phyloP scores from a whole-genome alignment of 2,113 vertebrate genomes.

The Loxodonta africana region DNA sequence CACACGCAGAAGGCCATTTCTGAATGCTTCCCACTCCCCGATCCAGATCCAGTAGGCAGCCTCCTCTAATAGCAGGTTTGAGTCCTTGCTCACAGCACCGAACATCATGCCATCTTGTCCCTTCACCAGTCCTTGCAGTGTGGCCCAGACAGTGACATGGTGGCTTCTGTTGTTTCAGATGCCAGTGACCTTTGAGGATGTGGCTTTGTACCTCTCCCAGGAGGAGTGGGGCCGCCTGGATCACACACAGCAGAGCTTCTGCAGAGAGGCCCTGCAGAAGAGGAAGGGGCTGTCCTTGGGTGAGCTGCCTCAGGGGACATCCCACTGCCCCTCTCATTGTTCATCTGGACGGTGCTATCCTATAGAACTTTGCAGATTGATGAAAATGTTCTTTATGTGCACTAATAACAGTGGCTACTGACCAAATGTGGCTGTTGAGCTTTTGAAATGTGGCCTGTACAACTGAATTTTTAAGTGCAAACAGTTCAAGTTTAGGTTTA shows the following conservation, averaged over 20 bases:
- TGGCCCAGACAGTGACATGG: background rate
- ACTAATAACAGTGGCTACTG: background rate
- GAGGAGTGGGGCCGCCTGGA: conserved; percentile 82
- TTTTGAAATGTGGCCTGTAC: background rate
- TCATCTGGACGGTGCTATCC: too few species aligned
- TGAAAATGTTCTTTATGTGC: too few species aligned
- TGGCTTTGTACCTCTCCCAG: conserved; percentile 80
- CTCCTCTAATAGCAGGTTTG: background rate
- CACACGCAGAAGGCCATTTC: background rate
- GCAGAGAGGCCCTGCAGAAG: conserved; percentile 66
- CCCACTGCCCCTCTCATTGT: background rate
- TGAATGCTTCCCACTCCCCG: background rate
- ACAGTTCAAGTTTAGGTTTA: background rate
- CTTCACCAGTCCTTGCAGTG: background rate
- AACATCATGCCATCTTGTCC: background rate
- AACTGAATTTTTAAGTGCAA: background rate
- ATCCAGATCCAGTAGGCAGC: background rate
- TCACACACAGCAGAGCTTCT: conserved; percentile 67
- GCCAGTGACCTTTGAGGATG: conserved; percentile 83
- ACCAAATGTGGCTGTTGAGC: background rate
- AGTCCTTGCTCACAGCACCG: background rate
- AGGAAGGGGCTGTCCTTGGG: conserved; percentile 63
- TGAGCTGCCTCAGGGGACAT: conserved; percentile 14
- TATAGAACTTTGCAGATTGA: background rate
- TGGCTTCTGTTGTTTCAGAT: conserved; percentile 70